Base-by-base conservation (phyloP, 2,888 invertebrate genomes). In the Melikaiella ostensackeni region DNA sequence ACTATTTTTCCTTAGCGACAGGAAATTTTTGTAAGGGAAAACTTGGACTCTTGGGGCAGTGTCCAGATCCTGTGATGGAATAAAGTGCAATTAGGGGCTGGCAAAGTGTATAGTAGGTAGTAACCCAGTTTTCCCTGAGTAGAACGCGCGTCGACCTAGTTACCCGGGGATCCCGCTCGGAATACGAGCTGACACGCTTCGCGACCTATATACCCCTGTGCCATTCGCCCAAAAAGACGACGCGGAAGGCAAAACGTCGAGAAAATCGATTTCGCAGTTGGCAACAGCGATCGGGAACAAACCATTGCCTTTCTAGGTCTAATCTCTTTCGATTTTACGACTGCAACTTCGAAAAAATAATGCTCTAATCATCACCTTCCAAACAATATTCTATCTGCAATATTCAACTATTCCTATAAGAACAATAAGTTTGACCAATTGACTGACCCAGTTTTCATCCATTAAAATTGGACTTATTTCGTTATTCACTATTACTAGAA, bases 101-200 rank as follows among this genome's bases (percentile, higher is more conserved):
- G 16, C 3, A 62, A 62, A 62, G 33, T 2, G 35, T 21, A 21
- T 70, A 70, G 70, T 70, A 70, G 55, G n/a, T 70, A 70, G 70
- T 83, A 85, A 84, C 84, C 81, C 76, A 83, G 82, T 86, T 84
- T 82, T 84, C 81, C 81, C 79, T 42, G 81, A 77, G 81, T 77
- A 73, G 77, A 73, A 76, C 82, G 81, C 80, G 83, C 82, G 81
- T 57, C 83, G 87, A 89, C 89, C 89, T 78, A 89, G 83, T 89
- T 88, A 81, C 80, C 86, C 86, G 86, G 85, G 86, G 86, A 86
- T 87, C 85, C 85, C 85, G 84, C 85, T 82, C 83, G 83, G 86
- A 87, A 85, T 85, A 85, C 83, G 86, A 83, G 82, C 83, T 81
- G 82, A 81, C 82, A 70, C 50, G 70, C n/a, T 70, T 55, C 70